Evolutionary conservation across 2,888 invertebrate genomes (phyloP), one percentile per base, ranked within the genome.

Genomic region (Scotopteryx bipunctaria): DNA sequence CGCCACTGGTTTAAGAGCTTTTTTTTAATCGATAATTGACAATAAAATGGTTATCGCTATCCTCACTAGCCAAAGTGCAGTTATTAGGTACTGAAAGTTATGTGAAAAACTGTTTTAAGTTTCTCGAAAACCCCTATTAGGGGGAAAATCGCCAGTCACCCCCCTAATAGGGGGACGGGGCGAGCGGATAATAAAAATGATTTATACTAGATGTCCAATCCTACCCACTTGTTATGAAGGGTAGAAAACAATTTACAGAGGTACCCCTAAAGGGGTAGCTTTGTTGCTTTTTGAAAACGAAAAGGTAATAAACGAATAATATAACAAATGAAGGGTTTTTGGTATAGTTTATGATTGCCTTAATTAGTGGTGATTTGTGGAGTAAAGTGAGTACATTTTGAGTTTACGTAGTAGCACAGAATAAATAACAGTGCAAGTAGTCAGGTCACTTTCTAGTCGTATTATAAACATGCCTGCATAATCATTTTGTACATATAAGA

Each of bases 231-330:
- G 80, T 73, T 81, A 78, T 70, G 73, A 71, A 78, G 86, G 87
- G 86, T 81, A 71, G 76, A 81, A 87, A 89, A 89, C 85, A 86
- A 89, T 87, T 88, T 86, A 78, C 78, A 76, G 54, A 77, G 71
- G 73, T 66, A 70, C 69, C 69, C 72, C 62, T 71, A 67, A 70
- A 78, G 76, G 72, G 73, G 69, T 77, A 76, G 31, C 40, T 44
- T 41, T 54, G 54, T 54, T 32, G 44, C 36, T 35, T 35, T 48
- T 45, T 32, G 27, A 41, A 45, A 48, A 40, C 44, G 53, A 40
- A 44, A 47, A 43, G 53, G 53, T 53, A 48, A 32, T 46, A 27
- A 47, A 35, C 33, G 40, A 27, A 48, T 42, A 36, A 37, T 25
- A 11, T 19, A 29, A 36, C 13, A 42, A 43, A 38, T 16, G 38